Percentiles rank a stretch among this genome's conserved stretches.
Evolutionary conservation across 2,888 invertebrate genomes (phyloP).

Genomic region (Tenodera sinensis): DNA sequence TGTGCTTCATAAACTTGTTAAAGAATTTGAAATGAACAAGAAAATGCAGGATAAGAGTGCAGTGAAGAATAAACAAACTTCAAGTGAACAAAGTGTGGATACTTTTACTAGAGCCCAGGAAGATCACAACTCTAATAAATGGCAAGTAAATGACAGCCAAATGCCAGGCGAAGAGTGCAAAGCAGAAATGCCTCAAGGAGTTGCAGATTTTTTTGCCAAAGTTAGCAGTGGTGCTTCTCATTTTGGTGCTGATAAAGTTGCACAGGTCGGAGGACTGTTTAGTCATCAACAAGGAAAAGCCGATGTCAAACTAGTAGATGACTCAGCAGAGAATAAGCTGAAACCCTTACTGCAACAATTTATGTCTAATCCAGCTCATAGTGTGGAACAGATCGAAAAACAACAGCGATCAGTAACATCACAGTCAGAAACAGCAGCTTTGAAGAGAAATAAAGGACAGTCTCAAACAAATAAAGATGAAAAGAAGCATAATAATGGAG

Average conservation of each 20-base stretch:
- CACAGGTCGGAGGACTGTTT: constrained; percentile 17
- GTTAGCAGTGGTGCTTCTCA: constrained; percentile 51
- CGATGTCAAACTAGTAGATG: constrained; percentile 23
- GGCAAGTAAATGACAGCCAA: constrained; percentile 34
- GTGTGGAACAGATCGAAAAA: constrained; percentile 85
- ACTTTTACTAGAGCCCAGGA: constrained; percentile 82
- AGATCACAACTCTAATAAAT: constrained; percentile 64
- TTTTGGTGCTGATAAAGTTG: constrained; percentile 20
- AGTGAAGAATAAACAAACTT: constrained; percentile 49
- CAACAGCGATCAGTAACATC: constrained; percentile 76
- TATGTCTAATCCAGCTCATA: constrained; percentile 80
- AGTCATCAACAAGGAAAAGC: background rate
- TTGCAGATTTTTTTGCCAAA: constrained; percentile 84
- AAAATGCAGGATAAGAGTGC: constrained; percentile 35
- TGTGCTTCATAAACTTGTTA: constrained; percentile 67
- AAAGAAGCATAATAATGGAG: background rate
- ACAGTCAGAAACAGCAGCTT: constrained; percentile 40
- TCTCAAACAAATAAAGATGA: background rate
- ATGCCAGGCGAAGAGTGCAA: constrained; percentile 36
- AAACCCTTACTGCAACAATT: constrained; percentile 67
- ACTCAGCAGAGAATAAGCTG: constrained; percentile 28
- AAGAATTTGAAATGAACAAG: constrained; percentile 51
- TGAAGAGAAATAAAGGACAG: constrained; percentile 21
- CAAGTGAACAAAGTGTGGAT: constrained; percentile 48
- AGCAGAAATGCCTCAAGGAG: constrained; percentile 69